Percentiles rank a stretch among this genome's conserved stretches.
Conservation (phyloP, 2,113 vertebrate genomes). For the Oncorhynchus mykiss region DNA sequence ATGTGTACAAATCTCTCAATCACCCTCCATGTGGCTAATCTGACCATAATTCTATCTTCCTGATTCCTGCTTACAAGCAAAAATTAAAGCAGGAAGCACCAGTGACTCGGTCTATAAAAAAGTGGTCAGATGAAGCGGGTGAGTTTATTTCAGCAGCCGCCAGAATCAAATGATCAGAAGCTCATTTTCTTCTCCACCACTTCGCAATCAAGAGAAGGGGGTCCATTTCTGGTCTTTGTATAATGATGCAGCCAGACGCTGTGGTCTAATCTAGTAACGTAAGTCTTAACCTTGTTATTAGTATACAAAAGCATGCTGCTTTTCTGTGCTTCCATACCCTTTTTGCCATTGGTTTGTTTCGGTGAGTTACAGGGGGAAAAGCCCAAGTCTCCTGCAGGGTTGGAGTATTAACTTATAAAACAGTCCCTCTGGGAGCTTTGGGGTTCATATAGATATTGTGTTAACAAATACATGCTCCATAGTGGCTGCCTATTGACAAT, state of each 20-base stretch:
- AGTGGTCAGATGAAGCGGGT: not conserved
- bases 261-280: slow-evolving; percentile 60
- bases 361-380: slow-evolving; percentile 58
- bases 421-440: slow-evolving; percentile 43
- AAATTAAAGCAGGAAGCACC: too few relatives aligned
- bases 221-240: slow-evolving; percentile 50
- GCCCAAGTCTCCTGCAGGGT: slow-evolving; percentile 60
- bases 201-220: slow-evolving; percentile 37
- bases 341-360: slow-evolving; percentile 62
- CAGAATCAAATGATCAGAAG: slow-evolving; percentile 44
- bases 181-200: slow-evolving; percentile 27
- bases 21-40: too few relatives aligned
- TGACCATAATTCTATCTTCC: too few relatives aligned
- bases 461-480: slow-evolving; percentile 41
- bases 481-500: slow-evolving; percentile 20
- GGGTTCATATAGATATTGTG: slow-evolving; percentile 39
- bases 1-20: too few relatives aligned
- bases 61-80: too few relatives aligned
- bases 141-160: slow-evolving; percentile 37
- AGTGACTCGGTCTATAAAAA: too few relatives aligned
- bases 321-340: slow-evolving; percentile 54
- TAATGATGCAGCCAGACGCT: slow-evolving; percentile 46
- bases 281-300: slow-evolving; percentile 66
- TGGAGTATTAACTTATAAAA: slow-evolving; percentile 52
- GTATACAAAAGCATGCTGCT: slow-evolving; percentile 53